Percentiles rank a stretch among this genome's conserved stretches.
These are phyloP conservation scores for Rhinogobius similis DNA, from an alignment of 2,113 vertebrate species.

Conservation along the genomic window DNA sequence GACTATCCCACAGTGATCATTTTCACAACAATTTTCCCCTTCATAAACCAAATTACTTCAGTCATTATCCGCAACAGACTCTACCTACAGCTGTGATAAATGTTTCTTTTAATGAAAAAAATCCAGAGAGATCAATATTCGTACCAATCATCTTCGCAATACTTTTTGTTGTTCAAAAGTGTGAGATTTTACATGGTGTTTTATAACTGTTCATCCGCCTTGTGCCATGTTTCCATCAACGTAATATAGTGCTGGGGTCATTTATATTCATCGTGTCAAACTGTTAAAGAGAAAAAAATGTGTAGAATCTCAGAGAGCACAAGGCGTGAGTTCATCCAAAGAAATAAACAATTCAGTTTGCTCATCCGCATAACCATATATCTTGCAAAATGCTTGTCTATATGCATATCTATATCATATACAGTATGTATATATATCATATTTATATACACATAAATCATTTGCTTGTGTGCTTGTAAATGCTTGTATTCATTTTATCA, in stretches of 20 bases:
- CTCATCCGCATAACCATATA: background rate
- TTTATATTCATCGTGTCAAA: background rate
- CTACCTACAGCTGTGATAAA: conserved; percentile 18
- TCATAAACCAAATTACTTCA: background rate
- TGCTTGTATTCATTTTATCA: too few relatives aligned
- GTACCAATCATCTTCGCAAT: conserved; percentile 24
- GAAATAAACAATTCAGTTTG: background rate
- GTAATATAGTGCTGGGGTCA: background rate
- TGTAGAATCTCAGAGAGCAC: background rate
- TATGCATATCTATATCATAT: too few relatives aligned
- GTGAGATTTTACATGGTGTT: conserved; percentile 8
- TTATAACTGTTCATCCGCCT: conserved; percentile 24
- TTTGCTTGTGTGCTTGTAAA: too few relatives aligned
- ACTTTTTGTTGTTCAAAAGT: conserved; percentile 11
- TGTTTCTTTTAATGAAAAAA: conserved; percentile 15
- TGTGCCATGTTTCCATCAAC: conserved; percentile 11
- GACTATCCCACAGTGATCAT: background rate
- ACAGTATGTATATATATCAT: too few relatives aligned
- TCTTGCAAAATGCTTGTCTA: too few relatives aligned
- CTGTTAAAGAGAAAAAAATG: background rate
- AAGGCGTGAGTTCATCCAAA: background rate
- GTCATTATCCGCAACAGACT: conserved; percentile 18
- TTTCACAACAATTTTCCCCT: conserved; percentile 11
- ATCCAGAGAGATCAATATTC: conserved; percentile 36
- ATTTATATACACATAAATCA: too few relatives aligned